Conservation (phyloP, 2,888 invertebrate genomes). For the Brachylomia viminalis region DNA sequence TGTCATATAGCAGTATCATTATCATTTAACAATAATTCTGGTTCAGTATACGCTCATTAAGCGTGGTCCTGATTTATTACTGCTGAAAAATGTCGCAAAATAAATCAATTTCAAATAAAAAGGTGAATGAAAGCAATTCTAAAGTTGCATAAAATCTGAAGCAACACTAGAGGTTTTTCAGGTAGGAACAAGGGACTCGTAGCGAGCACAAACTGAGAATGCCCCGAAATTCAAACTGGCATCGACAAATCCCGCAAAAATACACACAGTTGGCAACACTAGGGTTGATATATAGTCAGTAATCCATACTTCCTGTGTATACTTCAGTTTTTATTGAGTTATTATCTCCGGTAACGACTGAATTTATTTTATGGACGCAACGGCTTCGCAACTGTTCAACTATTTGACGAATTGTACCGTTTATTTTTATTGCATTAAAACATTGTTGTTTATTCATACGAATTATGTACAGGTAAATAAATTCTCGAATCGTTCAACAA, state of each 20-base stretch:
- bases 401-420: slow-evolving; percentile 67
- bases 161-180: background rate
- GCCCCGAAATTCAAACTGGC: slow-evolving; percentile 20
- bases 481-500: slow-evolving; percentile 30
- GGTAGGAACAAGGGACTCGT: background rate
- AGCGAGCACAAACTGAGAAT: slow-evolving; percentile 5
- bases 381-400: slow-evolving; percentile 62
- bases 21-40: too few relatives aligned
- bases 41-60: background rate
- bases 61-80: background rate
- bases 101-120: background rate
- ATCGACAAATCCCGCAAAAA: slow-evolving; percentile 27
- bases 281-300: slow-evolving; percentile 53
- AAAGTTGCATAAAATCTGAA: slow-evolving; percentile 18
- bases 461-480: slow-evolving; percentile 54
- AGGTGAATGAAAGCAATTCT: background rate
- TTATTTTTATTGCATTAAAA: slow-evolving; percentile 63
- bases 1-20: too few relatives aligned
- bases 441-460: slow-evolving; percentile 52
- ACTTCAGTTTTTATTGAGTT: slow-evolving; percentile 71
- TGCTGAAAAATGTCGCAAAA: background rate
- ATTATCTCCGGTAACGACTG: slow-evolving; percentile 67
- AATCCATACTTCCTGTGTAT: slow-evolving; percentile 57
- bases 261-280: slow-evolving; percentile 41
- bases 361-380: slow-evolving; percentile 69